Evolutionary conservation across 2,113 vertebrate species (phyloP).

Genomic region (Cyanoderma ruficeps): DNA sequence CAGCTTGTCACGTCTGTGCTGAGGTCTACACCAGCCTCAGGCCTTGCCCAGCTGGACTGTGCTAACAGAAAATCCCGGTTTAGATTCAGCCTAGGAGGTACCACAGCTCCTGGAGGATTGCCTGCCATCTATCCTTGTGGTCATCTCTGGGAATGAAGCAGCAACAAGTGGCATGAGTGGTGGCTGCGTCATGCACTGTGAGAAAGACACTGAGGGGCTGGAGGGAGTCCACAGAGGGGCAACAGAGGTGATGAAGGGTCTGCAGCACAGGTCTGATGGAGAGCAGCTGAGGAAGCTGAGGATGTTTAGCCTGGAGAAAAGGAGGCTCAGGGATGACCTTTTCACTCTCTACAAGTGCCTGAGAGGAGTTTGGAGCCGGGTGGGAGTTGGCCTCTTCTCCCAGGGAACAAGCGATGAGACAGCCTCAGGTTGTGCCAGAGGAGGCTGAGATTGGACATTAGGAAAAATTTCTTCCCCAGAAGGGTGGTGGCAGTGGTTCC

Average conservation of each 20-base stretch:
- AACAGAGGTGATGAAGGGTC: rapidly evolving
- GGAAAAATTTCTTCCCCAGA: background rate
- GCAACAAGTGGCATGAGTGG: background rate
- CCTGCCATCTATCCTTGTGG: background rate
- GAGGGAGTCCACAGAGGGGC: background rate
- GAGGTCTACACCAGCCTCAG: background rate
- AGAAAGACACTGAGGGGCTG: background rate
- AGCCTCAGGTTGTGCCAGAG: background rate
- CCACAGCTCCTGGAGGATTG: background rate
- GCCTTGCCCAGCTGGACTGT: background rate
- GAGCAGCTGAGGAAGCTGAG: background rate
- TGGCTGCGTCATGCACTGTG: background rate
- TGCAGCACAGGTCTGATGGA: background rate
- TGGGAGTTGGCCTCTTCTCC: background rate
- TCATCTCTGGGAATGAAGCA: background rate
- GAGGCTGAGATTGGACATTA: background rate
- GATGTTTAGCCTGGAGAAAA: background rate
- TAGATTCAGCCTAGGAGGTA: background rate
- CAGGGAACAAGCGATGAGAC: background rate
- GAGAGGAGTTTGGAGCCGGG: background rate
- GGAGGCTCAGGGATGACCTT: background rate
- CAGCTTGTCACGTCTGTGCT: background rate
- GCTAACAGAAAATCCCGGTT: background rate
- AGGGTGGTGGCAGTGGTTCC: background rate
- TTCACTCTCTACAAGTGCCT: background rate